Evolutionary conservation across 2,797 vertebrate species (phyloP).

Genomic region (Numenius phaeopus): DNA sequence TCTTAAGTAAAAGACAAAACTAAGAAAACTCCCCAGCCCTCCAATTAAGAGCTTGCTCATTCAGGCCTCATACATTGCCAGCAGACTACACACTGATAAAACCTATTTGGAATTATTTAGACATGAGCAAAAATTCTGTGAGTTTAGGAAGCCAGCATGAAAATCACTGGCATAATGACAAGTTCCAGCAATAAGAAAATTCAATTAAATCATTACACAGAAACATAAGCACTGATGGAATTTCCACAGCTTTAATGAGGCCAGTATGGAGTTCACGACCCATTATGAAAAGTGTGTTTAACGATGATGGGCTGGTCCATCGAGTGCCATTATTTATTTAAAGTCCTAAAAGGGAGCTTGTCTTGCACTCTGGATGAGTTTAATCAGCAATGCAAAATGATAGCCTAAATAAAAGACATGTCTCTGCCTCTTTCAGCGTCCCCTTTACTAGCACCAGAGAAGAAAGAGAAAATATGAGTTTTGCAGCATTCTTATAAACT

Average conservation of each 20-base stretch:
- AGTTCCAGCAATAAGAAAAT: slow-evolving; percentile 43
- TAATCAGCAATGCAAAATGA: background rate
- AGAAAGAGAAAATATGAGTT: background rate
- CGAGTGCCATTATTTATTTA: background rate
- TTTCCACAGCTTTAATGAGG: slow-evolving; percentile 48
- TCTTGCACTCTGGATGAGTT: background rate
- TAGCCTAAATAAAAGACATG: background rate
- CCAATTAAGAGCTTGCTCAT: slow-evolving; percentile 6
- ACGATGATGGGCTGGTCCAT: background rate
- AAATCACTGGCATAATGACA: slow-evolving; percentile 42
- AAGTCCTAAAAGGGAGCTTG: background rate
- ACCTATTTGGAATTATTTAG: slow-evolving; percentile 26
- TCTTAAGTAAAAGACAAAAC: slow-evolving; percentile 19
- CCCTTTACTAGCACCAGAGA: background rate
- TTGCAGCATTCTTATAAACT: background rate
- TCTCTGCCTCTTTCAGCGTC: background rate
- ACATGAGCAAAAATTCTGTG: background rate
- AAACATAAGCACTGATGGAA: slow-evolving; percentile 40
- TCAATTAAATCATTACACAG: slow-evolving; percentile 61
- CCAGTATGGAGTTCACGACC: background rate
- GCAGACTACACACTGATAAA: slow-evolving; percentile 23
- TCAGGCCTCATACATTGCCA: background rate
- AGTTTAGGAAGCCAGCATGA: slow-evolving; percentile 29
- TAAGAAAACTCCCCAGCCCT: background rate
- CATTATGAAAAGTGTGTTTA: slow-evolving; percentile 6